Base-by-base conservation (phyloP, 1,140 invertebrate genomes). In the Zelostemma sp. region DNA sequence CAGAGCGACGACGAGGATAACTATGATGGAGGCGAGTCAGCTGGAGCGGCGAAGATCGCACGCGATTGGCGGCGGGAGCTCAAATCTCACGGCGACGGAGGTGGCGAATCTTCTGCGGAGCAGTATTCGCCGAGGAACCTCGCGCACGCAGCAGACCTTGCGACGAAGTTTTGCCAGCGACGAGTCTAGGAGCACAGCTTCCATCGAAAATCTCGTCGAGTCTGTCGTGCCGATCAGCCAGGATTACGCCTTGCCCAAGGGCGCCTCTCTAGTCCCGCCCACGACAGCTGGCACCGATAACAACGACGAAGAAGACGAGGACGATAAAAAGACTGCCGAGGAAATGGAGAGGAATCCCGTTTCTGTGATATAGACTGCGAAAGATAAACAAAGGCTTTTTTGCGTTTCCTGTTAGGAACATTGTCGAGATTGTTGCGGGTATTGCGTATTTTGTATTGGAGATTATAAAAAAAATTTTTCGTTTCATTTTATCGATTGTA, bases 21-120 rank as follows among this genome's bases (percentile, higher is more conserved):
- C 66, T 65, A 19, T 69, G 31, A 38, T 76, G 54, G 47, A 79
- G 53, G 9, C 35, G 55, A 18, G 68, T 71, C 11, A 76, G 51
- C 33, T 54, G 33, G 35, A 61, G 46, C 38, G 43, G 47, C 50
- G 67, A n/a, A 49, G 38, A 18, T 28, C 43, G 18, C 51, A 49
- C 21, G 11, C 8, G 15, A 33, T 19, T 8, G 6, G 15, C 35
- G 9, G 60, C 49, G 6, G 69, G 21, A 72, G 77, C 6, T 84
- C 84, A 1, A 86, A 84, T 31, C 63, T 89, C 21, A 88, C 88
- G 1, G 88, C 87, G 6, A 84, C 85, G 6, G 87, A 89, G 56
- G 88, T 90, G 0, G 88, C 88, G 9, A 88, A 86, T 49, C 81
- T 90, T 6, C 64, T 90, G 25, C 78, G 89, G 9, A 89, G 87